These are phyloP conservation scores for Scopus umbretta DNA, from an alignment of 2,113 vertebrate species.

Conservation along the genomic window DNA sequence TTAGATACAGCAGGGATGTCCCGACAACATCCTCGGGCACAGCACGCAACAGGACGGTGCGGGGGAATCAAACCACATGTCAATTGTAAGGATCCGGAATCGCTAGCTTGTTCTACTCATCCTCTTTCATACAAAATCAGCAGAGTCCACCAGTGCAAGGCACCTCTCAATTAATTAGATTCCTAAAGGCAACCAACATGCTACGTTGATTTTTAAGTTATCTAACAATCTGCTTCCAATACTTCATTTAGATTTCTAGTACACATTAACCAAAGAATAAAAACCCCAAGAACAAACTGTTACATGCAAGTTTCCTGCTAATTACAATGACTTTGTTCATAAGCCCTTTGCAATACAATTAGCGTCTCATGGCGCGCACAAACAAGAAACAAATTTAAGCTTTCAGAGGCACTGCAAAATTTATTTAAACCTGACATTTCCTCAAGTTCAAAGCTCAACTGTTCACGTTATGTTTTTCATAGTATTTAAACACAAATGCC, in stretches of 20 bases:
- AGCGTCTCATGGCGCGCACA: fast-evolving
- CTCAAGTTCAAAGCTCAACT: neutral
- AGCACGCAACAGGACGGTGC: neutral
- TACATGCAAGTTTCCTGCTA: neutral
- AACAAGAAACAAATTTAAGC: neutral
- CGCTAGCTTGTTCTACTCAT: neutral
- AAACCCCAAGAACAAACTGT: neutral
- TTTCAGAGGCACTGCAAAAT: neutral
- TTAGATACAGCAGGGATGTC: neutral
- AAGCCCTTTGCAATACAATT: neutral
- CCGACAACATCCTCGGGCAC: neutral
- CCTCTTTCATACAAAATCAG: neutral
- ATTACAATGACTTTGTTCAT: neutral
- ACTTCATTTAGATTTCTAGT: neutral
- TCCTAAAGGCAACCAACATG: neutral
- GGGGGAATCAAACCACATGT: neutral
- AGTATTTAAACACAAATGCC: neutral
- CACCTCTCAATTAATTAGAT: neutral
- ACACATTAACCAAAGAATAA: neutral
- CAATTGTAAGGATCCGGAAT: neutral
- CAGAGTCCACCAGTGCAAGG: neutral
- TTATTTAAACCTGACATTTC: neutral
- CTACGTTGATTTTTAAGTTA: neutral
- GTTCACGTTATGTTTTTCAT: neutral
- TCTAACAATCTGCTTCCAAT: neutral